Evolutionary conservation across 2,113 vertebrate species (phyloP).

Genomic region (Neomonachus schauinslandi): DNA sequence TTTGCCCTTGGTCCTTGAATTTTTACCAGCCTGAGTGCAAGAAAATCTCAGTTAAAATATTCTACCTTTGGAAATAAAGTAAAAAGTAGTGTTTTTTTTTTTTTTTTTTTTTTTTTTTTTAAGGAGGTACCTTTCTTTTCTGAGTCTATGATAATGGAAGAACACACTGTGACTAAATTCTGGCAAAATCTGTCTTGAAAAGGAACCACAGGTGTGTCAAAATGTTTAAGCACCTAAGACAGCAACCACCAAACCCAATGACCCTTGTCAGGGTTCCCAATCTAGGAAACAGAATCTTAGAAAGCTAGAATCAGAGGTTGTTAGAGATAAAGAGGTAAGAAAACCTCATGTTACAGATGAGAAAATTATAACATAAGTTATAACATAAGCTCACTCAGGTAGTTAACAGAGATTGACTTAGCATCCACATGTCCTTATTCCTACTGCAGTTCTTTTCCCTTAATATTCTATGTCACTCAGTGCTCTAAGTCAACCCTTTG

Average conservation of each 20-base stretch:
- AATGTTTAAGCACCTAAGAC: background rate
- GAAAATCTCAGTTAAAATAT: slow-evolving; percentile 17
- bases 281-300: background rate
- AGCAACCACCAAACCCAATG: background rate
- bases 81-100: background rate
- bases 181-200: background rate
- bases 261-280: background rate
- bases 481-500: background rate
- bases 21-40: background rate
- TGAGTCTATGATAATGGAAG: background rate
- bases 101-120: background rate
- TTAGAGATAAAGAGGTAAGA: background rate
- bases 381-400: background rate
- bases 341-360: background rate
- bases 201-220: background rate
- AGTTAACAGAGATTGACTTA: background rate
- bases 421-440: background rate
- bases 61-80: background rate
- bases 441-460: background rate
- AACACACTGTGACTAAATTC: slow-evolving; percentile 16
- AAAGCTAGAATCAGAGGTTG: background rate
- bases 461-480: background rate
- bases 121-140: background rate
- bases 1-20: background rate
- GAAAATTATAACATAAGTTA: background rate